phyloP scores from a whole-genome alignment of 2,113 vertebrate species.

The Corythornis cristatus region DNA sequence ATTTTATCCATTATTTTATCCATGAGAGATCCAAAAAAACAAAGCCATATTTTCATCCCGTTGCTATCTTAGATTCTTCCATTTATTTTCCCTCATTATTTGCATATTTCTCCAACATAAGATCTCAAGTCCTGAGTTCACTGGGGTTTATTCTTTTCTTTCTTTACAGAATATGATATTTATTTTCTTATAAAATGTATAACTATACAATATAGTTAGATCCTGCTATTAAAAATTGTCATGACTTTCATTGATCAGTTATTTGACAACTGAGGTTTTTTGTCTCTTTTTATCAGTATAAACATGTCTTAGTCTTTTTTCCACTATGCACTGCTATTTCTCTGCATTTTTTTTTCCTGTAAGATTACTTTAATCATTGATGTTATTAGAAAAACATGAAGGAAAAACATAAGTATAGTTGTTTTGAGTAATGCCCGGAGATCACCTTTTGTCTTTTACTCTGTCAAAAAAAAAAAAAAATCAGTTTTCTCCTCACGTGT shows the following conservation, averaged over 20 bases:
- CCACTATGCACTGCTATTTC: neutral
- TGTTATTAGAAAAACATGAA: neutral
- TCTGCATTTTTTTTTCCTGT: neutral
- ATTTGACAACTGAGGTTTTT: neutral
- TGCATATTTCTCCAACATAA: neutral
- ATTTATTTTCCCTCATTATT: neutral
- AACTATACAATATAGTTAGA: no score
- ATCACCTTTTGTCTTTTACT: neutral
- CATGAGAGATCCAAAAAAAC: neutral
- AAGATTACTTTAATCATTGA: rapidly evolving
- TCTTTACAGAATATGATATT: neutral
- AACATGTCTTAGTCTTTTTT: neutral
- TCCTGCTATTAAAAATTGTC: neutral
- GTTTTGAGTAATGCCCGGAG: neutral
- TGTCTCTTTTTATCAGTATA: neutral
- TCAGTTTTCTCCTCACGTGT: rapidly evolving
- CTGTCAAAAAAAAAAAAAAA: neutral
- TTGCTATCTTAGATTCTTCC: neutral
- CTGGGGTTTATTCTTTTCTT: neutral
- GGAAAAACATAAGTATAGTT: neutral
- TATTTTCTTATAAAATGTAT: neutral
- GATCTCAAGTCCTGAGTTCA: neutral
- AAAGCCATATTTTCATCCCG: neutral
- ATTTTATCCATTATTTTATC: neutral
- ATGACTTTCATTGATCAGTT: neutral